Conservation (phyloP, 35 echinoderm and acorn worm genomes). For the Lytechinus variegatus region DNA sequence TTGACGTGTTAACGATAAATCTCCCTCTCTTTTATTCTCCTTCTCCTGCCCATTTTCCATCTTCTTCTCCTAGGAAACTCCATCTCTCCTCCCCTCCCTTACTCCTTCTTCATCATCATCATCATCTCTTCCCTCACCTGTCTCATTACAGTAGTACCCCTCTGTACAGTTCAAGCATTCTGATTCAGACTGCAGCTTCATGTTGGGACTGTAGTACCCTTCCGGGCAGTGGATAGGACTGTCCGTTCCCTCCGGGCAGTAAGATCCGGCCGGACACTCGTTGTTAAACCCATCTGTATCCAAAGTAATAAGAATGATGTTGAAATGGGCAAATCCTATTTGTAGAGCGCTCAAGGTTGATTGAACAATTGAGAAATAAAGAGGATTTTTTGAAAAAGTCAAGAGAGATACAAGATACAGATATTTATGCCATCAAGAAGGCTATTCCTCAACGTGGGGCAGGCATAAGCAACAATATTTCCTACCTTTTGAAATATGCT, state of each 20-base stretch:
- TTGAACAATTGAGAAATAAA: too few species aligned
- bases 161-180: constrained; percentile 95
- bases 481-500: too few species aligned
- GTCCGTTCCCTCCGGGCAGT: constrained; percentile 86
- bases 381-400: too few species aligned
- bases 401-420: too few species aligned
- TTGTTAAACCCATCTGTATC: constrained; percentile 70
- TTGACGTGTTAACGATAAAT: too few species aligned
- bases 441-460: too few species aligned
- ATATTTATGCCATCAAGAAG: too few species aligned
- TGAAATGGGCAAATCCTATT: too few species aligned
- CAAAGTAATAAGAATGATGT: not conserved
- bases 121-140: constrained; percentile 50
- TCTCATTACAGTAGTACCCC: constrained; percentile 95
- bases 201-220: constrained; percentile 84
- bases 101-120: not conserved
- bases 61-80: not conserved
- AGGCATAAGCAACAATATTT: too few species aligned
- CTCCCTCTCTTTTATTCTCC: too few species aligned
- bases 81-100: not conserved
- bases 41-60: not conserved
- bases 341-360: too few species aligned
- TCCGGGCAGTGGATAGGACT: constrained; percentile 83
- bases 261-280: constrained; percentile 91
- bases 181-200: constrained; percentile 61